phyloP scores from a whole-genome alignment of 1,140 invertebrate genomes.

The Drosophila serrata region DNA sequence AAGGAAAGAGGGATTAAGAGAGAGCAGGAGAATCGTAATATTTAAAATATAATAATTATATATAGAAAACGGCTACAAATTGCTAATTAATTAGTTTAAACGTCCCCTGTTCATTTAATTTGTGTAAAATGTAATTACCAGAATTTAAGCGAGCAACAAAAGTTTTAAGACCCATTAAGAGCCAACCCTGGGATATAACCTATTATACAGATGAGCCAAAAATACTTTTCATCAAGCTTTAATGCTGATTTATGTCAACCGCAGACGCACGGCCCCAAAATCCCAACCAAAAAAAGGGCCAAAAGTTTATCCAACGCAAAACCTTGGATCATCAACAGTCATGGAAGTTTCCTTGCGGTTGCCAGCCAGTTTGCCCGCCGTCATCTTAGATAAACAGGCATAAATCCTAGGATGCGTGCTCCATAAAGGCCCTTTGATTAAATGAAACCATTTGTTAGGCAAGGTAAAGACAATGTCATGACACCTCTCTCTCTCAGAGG shows the following conservation, averaged over 20 bases:
- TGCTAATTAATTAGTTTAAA: neutral
- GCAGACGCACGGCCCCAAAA: slow-evolving; percentile 38
- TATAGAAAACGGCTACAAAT: neutral
- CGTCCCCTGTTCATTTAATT: slow-evolving; percentile 3
- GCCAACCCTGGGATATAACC: slow-evolving; percentile 15
- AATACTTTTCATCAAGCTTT: slow-evolving; percentile 71
- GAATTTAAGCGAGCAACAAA: slow-evolving; percentile 4
- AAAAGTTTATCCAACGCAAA: slow-evolving; percentile 65
- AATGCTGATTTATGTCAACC: slow-evolving; percentile 79
- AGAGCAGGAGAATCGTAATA: too few species aligned
- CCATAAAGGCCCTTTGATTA: slow-evolving; percentile 78
- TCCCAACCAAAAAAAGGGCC: slow-evolving; percentile 39
- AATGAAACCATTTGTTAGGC: slow-evolving; percentile 80
- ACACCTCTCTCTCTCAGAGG: slow-evolving; percentile 48
- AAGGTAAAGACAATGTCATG: slow-evolving; percentile 75
- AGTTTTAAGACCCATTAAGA: slow-evolving; percentile 26
- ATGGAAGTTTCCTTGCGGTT: slow-evolving; percentile 43
- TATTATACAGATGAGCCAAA: slow-evolving; percentile 43
- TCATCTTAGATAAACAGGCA: slow-evolving; percentile 64
- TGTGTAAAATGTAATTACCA: slow-evolving; percentile 13
- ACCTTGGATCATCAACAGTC: slow-evolving; percentile 54
- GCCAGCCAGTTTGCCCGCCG: slow-evolving; percentile 27
- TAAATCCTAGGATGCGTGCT: slow-evolving; percentile 64
- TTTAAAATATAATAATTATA: too few species aligned
- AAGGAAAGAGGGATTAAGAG: too few species aligned